These are phyloP conservation scores for Diarsia mendica DNA, from an alignment of 2,888 invertebrate species.

Conservation along the genomic window DNA sequence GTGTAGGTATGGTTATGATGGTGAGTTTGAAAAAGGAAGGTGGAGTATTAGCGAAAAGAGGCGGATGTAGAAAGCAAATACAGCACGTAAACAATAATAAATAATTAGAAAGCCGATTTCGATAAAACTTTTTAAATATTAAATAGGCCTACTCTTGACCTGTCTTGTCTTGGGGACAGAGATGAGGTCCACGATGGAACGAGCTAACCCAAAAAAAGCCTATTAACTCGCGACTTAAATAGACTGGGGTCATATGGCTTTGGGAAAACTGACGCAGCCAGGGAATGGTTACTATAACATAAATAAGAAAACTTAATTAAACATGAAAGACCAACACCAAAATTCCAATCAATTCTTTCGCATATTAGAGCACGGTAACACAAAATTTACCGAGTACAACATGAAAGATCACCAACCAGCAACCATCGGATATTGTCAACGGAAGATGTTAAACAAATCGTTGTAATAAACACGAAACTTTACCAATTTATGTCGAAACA, in stretches of 20 bases:
- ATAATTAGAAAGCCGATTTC: neutral
- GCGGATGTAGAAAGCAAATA: neutral
- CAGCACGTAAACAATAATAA: neutral
- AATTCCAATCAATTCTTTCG: neutral
- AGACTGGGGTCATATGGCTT: too few species aligned
- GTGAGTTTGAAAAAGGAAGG: neutral
- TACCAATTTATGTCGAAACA: conserved; percentile 81
- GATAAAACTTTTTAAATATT: too few species aligned
- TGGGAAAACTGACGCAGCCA: too few species aligned
- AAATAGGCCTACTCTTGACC: too few species aligned
- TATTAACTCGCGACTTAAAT: too few species aligned
- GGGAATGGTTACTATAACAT: too few species aligned
- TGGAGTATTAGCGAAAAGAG: neutral
- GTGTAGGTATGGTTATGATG: neutral
- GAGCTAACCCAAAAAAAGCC: too few species aligned
- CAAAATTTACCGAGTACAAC: conserved; percentile 44
- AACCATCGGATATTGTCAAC: conserved; percentile 74
- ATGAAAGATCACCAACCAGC: conserved; percentile 49
- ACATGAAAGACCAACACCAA: neutral
- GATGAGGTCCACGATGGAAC: too few species aligned
- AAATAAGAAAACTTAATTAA: neutral
- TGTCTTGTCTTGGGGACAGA: too few species aligned
- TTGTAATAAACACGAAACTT: conserved; percentile 86
- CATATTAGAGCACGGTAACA: conserved; percentile 7
- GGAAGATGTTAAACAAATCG: conserved; percentile 77